Evolutionary conservation across 1,140 invertebrate species (phyloP).

Genomic region (Calycopis cecrops): DNA sequence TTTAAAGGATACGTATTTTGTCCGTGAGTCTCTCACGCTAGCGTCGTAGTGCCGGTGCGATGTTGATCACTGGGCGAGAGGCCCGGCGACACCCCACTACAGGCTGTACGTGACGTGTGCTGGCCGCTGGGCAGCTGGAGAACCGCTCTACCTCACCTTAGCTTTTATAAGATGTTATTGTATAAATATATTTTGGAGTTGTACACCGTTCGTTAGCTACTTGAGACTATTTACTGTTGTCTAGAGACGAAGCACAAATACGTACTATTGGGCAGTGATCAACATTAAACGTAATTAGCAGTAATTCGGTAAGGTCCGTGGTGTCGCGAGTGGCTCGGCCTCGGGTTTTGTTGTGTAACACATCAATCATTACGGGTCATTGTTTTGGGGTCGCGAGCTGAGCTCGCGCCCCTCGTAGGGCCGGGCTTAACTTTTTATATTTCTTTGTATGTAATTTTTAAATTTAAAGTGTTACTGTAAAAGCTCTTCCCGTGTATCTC

Average conservation of each 20-base stretch:
- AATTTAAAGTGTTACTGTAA: slow-evolving; percentile 58
- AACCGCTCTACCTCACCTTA: slow-evolving; percentile 70
- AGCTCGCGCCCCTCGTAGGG: slow-evolving; percentile 40
- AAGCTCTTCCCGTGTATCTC: slow-evolving; percentile 28
- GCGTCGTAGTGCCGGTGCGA: slow-evolving; percentile 63
- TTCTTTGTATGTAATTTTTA: slow-evolving; percentile 65
- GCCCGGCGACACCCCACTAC: slow-evolving; percentile 24
- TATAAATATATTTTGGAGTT: slow-evolving; percentile 70
- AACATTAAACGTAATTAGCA: slow-evolving; percentile 72
- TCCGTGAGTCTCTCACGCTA: slow-evolving; percentile 56
- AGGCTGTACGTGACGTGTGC: slow-evolving; percentile 15
- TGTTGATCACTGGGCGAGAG: slow-evolving; percentile 64
- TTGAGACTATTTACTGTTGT: slow-evolving; percentile 63
- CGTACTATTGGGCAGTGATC: slow-evolving; percentile 74
- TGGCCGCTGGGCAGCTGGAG: slow-evolving; percentile 20
- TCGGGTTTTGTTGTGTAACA: slow-evolving; percentile 59
- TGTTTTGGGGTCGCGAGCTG: slow-evolving; percentile 50
- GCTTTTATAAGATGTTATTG: slow-evolving; percentile 66
- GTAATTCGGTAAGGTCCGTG: slow-evolving; percentile 66
- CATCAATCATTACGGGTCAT: slow-evolving; percentile 60
- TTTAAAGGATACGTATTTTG: slow-evolving; percentile 60
- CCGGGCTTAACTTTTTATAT: slow-evolving; percentile 53
- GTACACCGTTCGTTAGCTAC: slow-evolving; percentile 52
- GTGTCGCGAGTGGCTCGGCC: slow-evolving; percentile 47
- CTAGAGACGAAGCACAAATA: slow-evolving; percentile 71